These are phyloP conservation scores for Oxytorus armatus DNA, from an alignment of 2,888 invertebrate genomes.

Conservation along the genomic window DNA sequence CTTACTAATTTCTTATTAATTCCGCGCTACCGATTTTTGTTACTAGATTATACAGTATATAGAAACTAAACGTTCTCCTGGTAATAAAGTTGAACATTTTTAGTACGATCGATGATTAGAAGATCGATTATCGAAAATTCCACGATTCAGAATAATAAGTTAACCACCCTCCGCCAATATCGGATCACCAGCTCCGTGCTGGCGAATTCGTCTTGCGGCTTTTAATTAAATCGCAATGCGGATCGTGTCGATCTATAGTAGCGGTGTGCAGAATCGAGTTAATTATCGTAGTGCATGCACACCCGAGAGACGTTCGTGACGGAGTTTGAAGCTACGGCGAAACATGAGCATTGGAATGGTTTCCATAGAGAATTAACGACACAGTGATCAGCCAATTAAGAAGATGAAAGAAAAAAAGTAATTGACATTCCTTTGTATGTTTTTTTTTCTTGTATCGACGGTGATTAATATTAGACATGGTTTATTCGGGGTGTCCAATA, in stretches of 20 bases:
- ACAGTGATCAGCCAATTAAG: conserved; percentile 41
- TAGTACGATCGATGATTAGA: too few species aligned
- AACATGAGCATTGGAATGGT: conserved; percentile 37
- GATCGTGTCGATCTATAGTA: conserved; percentile 50
- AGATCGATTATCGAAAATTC: neutral
- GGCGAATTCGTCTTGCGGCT: conserved; percentile 43
- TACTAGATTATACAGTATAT: too few species aligned
- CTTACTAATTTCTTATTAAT: too few species aligned
- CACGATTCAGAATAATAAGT: conserved; percentile 5
- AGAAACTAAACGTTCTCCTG: too few species aligned
- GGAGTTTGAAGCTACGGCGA: conserved; percentile 47
- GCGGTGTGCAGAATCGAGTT: conserved; percentile 37
- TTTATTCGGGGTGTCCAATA: conserved; percentile 7
- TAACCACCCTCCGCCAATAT: neutral
- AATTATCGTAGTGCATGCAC: conserved; percentile 64
- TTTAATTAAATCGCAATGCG: conserved; percentile 62
- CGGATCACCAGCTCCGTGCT: neutral
- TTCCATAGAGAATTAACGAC: conserved; percentile 2
- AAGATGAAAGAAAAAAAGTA: neutral
- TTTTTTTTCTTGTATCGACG: neutral
- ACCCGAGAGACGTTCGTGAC: conserved; percentile 48
- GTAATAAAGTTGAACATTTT: too few species aligned
- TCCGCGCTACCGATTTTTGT: too few species aligned
- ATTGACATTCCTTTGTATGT: neutral
- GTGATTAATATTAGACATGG: neutral